Evolutionary conservation across 2,113 vertebrate genomes (phyloP), one percentile per base, ranked within the genome.

Genomic region (Engraulis encrasicolus): DNA sequence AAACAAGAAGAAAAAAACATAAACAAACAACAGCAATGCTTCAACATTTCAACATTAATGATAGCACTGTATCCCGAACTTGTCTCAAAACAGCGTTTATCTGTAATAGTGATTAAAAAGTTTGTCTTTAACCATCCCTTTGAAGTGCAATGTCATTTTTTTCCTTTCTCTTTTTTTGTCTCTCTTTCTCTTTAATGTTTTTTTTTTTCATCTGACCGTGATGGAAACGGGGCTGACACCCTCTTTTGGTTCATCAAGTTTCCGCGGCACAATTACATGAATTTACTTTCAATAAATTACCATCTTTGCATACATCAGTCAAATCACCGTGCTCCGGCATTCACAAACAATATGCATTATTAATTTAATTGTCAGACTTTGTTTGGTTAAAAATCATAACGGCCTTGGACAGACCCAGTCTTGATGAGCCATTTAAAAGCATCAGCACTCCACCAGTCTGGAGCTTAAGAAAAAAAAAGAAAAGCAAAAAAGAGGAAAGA

Each of bases 201-300:
- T 94, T 91, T 90, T 66, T 92, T 90, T 90, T 91, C 88, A 89
- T 93, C 91, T 96, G 91, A 87, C 95, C 95, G 93, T 96, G 96
- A 97, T 95, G 95, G 95, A 95, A 97, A 95, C 95, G 94, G 96
- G 92, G 92, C 95, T 96, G 96, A 97, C 96, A 98, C 96, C 94
- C 96, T 96, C 95, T 96, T 97, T 95, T 97, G 95, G 94, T 96
- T 96, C 96, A 97, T 98, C 96, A 97, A 97, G 96, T 93, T 96
- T 96, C 88, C 94, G 4, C 88, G 94, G 93, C 95, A 95, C 94
- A 97, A 96, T 96, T 96, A 98, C 93, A 96, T 95, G 95, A 97
- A 98, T 97, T 97, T 96, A 96, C 94, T 97, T 97, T 97, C 96
- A 97, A 99, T 97, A 97, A 97, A 97, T 97, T 97, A 97, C 95